These are phyloP conservation scores for Epizoanthus stellaris DNA, from an alignment of 92 coral and sea anemone genomes.

Conservation along the genomic window DNA sequence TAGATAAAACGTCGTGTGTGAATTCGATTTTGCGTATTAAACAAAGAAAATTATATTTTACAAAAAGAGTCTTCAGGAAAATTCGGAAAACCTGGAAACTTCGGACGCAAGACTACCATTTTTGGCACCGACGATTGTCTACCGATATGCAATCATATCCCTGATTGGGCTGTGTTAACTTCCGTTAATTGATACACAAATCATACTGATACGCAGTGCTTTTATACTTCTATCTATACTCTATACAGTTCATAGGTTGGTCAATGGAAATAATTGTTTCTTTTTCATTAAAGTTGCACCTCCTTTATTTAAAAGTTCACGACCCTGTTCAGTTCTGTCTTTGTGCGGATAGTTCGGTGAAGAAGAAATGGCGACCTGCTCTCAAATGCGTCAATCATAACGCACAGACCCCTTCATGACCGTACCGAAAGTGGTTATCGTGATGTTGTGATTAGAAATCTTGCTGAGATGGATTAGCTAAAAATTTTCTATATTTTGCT, in stretches of 20 bases:
- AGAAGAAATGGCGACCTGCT: background rate
- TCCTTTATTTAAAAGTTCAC: background rate
- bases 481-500: too few species aligned
- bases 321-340: background rate
- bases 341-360: background rate
- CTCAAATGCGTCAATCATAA: background rate
- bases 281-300: background rate
- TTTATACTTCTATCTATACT: too few species aligned
- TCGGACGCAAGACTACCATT: background rate
- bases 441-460: too few species aligned
- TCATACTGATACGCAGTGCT: too few species aligned
- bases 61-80: background rate
- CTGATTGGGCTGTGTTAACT: background rate
- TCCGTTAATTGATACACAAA: too few species aligned
- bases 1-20: background rate
- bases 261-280: background rate
- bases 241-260: too few species aligned
- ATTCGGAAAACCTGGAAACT: background rate
- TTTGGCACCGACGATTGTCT: background rate
- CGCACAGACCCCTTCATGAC: too few species aligned
- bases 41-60: background rate
- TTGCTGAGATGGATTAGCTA: too few species aligned
- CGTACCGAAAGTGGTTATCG: too few species aligned
- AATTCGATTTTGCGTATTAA: too few species aligned
- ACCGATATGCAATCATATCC: background rate